Percentiles rank a stretch among this genome's conserved stretches.
These are phyloP conservation scores for Agonum fuliginosum DNA, from an alignment of 2,888 invertebrate genomes.

Conservation along the genomic window DNA sequence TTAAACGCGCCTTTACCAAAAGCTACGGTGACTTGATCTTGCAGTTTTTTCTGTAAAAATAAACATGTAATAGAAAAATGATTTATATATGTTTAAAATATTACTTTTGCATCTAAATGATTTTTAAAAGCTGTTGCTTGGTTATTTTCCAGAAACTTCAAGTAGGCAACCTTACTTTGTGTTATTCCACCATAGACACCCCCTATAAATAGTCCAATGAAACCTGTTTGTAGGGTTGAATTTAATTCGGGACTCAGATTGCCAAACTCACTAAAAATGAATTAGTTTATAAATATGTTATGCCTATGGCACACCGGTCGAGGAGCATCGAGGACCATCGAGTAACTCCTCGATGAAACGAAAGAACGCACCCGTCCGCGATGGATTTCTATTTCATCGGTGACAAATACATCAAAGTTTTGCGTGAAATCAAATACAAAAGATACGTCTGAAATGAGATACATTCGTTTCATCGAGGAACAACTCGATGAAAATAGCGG, in stretches of 20 bases:
- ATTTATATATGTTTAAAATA: constrained; percentile 22
- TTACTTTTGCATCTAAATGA: constrained; percentile 82
- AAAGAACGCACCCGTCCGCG: no score
- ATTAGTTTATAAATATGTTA: no score
- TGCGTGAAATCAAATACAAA: no score
- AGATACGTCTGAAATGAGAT: no score
- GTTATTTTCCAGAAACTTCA: constrained; percentile 83
- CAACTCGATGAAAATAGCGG: no score
- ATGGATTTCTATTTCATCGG: no score
- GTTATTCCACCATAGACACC: constrained; percentile 80
- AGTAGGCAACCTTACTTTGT: constrained; percentile 77
- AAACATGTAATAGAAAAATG: constrained; percentile 55
- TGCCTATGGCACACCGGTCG: no score
- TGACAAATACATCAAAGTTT: no score
- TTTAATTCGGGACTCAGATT: constrained; percentile 78
- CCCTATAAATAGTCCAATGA: constrained; percentile 79
- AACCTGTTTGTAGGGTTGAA: constrained; percentile 77
- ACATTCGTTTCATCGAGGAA: no score
- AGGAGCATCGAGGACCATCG: no score
- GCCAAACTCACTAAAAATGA: constrained; percentile 81
- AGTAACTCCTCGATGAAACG: no score
- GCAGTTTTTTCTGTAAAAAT: constrained; percentile 78
- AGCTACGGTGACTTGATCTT: constrained; percentile 80
- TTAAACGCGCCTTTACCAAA: constrained; percentile 83
- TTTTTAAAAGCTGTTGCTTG: constrained; percentile 82